phyloP scores from a whole-genome alignment of 1,140 invertebrate species.

The Leptinotarsa undecemlineata region DNA sequence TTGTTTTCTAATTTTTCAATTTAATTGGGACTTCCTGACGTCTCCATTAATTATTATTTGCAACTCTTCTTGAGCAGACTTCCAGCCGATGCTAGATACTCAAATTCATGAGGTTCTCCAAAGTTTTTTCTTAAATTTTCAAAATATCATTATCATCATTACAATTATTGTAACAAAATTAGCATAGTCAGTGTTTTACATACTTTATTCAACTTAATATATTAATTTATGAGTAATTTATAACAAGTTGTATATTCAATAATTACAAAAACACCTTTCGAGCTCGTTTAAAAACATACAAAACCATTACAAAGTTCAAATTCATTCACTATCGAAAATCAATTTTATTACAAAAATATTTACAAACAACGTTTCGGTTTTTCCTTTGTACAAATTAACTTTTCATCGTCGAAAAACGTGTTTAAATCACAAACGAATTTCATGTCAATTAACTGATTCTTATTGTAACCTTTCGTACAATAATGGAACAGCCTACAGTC shows the following conservation, averaged over 20 bases:
- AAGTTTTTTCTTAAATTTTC: no score
- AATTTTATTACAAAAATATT: slow-evolving; percentile 25
- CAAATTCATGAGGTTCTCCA: no score
- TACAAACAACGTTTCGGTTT: slow-evolving; percentile 52
- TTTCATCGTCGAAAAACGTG: slow-evolving; percentile 61
- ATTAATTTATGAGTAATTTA: slow-evolving; percentile 50
- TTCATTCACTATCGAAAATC: slow-evolving; percentile 1
- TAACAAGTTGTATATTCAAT: slow-evolving; percentile 43
- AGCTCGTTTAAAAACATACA: slow-evolving; percentile 26
- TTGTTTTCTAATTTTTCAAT: no score
- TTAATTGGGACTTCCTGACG: no score
- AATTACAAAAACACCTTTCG: slow-evolving; percentile 30
- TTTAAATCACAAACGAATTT: slow-evolving; percentile 64
- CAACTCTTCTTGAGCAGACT: no score
- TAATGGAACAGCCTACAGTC: slow-evolving; percentile 66
- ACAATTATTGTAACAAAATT: not conserved
- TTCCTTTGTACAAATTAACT: slow-evolving; percentile 58
- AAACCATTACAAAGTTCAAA: slow-evolving; percentile 22
- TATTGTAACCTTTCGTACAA: slow-evolving; percentile 62
- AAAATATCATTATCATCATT: no score
- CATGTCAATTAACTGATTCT: slow-evolving; percentile 62
- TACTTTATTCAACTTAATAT: slow-evolving; percentile 42
- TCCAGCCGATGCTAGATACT: no score
- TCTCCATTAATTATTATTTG: no score
- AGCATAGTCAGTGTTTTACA: not conserved